A percentile compares a stretch with the other conserved stretches of the same genome.
Evolutionary conservation across 2,113 vertebrate genomes (phyloP).

Genomic region (Myotis brandtii): DNA sequence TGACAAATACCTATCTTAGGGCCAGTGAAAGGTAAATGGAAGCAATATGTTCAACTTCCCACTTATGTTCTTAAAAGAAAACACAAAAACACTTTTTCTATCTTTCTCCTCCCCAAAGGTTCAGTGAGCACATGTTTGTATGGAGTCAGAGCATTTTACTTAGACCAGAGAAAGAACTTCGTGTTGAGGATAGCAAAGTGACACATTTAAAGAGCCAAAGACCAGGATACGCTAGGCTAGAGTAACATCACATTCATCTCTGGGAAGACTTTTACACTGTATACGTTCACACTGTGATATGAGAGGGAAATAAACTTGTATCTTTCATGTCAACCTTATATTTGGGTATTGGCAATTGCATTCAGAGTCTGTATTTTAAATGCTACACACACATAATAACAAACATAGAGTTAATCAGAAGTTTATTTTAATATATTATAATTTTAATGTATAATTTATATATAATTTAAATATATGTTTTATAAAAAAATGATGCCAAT

Average conservation of each 20-base stretch:
- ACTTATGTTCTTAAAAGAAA: background rate
- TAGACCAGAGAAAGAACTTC: background rate
- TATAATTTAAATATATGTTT: background rate
- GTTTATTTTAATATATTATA: background rate
- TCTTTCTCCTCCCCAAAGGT: background rate
- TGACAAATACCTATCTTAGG: background rate
- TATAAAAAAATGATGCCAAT: background rate
- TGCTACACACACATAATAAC: background rate
- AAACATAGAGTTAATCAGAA: background rate
- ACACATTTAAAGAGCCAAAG: background rate
- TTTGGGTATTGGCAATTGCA: background rate
- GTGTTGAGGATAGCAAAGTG: background rate
- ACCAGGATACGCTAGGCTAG: background rate
- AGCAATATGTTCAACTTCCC: background rate
- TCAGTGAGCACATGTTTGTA: background rate
- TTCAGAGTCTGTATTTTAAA: background rate
- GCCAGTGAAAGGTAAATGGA: background rate
- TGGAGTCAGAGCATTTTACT: background rate
- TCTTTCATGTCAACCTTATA: background rate
- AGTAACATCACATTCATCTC: background rate
- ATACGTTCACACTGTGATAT: background rate
- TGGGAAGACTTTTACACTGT: background rate
- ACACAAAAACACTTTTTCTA: background rate
- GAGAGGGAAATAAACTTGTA: background rate
- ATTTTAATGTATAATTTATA: background rate